phyloP scores from a whole-genome alignment of 2,113 vertebrate species.

The Hemiscyllium ocellatum region DNA sequence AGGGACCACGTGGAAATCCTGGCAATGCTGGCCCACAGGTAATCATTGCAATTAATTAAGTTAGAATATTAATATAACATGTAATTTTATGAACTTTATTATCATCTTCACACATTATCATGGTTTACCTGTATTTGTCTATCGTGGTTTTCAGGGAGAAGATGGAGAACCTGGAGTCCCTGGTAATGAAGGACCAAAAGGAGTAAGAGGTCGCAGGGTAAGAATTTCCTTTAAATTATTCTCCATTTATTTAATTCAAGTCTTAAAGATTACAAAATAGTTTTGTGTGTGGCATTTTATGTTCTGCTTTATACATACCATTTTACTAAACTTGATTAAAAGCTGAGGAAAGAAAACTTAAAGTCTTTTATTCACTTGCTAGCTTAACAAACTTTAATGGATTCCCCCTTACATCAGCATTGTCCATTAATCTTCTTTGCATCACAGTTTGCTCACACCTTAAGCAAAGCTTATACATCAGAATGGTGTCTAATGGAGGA shows the following conservation, averaged over 20 bases:
- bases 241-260: not conserved
- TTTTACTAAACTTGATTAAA: not conserved
- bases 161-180: slow-evolving; percentile 54
- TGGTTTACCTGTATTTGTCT: not conserved
- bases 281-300: not conserved
- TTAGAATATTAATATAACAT: too few relatives aligned
- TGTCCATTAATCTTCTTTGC: not conserved
- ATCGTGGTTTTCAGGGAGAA: slow-evolving; percentile 60
- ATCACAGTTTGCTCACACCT: not conserved
- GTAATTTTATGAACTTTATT: too few relatives aligned
- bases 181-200: slow-evolving; percentile 67
- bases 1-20: slow-evolving; percentile 71
- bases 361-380: not conserved
- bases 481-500: not conserved
- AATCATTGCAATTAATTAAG: slow-evolving; percentile 40
- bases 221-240: slow-evolving; percentile 36
- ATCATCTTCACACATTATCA: too few relatives aligned
- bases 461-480: not conserved
- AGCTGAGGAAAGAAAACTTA: not conserved
- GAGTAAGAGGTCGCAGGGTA: slow-evolving; percentile 67
- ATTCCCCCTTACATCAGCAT: not conserved
- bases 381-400: not conserved
- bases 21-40: slow-evolving; percentile 70
- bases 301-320: not conserved
- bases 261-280: not conserved